Evolutionary conservation across 2,888 invertebrate species (phyloP).

Genomic region (Ditylenchus weischeri): DNA sequence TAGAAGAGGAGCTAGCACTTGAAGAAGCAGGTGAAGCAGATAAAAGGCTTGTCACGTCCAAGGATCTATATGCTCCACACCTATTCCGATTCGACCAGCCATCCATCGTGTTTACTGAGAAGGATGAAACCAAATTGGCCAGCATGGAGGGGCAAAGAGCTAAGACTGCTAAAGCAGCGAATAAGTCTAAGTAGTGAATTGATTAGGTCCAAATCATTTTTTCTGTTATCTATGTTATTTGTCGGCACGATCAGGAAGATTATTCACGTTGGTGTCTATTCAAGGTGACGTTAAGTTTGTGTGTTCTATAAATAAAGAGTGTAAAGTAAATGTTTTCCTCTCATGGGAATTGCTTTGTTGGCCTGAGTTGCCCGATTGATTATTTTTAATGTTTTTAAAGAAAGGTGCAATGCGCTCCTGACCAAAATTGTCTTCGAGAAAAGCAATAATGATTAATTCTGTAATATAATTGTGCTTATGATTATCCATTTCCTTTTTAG

Average conservation of each 20-base stretch:
- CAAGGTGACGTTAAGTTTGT: too few species aligned
- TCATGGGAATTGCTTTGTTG: too few species aligned
- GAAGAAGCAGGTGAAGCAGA: constrained; percentile 15
- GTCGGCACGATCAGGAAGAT: not conserved
- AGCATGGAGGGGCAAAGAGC: constrained; percentile 54
- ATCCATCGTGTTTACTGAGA: constrained; percentile 49
- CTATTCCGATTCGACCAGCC: constrained; percentile 46
- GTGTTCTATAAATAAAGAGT: too few species aligned
- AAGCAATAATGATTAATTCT: too few species aligned
- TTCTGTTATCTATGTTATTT: constrained; percentile 19
- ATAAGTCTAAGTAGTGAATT: constrained; percentile 27
- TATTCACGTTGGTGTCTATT: too few species aligned
- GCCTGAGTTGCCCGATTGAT: too few species aligned
- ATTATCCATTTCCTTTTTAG: too few species aligned
- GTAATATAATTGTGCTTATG: too few species aligned
- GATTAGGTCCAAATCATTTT: not conserved
- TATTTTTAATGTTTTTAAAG: too few species aligned
- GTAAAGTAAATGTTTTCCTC: too few species aligned
- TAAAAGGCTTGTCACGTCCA: constrained; percentile 20
- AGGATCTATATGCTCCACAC: constrained; percentile 33
- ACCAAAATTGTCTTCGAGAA: too few species aligned
- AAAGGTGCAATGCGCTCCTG: too few species aligned
- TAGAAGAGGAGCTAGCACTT: constrained; percentile 6
- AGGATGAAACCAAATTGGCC: constrained; percentile 45
- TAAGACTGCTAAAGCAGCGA: constrained; percentile 57